Conservation (phyloP, 2,797 vertebrate genomes). For the Scomberomorus guttatus region DNA sequence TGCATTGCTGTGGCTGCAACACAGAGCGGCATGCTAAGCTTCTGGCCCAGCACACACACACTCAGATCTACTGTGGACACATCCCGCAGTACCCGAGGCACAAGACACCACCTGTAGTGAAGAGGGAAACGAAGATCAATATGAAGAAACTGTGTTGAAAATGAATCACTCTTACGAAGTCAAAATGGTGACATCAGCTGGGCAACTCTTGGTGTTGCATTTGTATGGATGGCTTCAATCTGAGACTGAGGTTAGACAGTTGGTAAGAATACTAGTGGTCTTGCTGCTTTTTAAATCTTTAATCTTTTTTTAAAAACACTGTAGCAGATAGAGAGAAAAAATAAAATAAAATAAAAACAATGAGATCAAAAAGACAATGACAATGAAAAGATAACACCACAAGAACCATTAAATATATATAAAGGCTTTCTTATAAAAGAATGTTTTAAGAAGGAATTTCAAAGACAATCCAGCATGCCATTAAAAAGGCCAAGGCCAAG, state of each 20-base stretch:
- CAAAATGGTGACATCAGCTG: slow-evolving; percentile 19
- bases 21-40: slow-evolving; percentile 91
- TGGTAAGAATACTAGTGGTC: not conserved
- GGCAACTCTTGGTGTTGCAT: not conserved
- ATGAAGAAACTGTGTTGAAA: not conserved
- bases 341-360: too few species aligned
- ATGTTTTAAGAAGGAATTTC: too few species aligned
- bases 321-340: too few species aligned
- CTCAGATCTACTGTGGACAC: slow-evolving; percentile 91
- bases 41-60: slow-evolving; percentile 88
- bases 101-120: slow-evolving; percentile 87
- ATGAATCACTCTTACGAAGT: not conserved
- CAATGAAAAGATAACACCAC: too few species aligned
- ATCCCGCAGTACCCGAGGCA: slow-evolving; percentile 91
- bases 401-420: too few species aligned
- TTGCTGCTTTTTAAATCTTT: too few species aligned
- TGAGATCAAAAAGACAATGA: too few species aligned
- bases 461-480: too few species aligned
- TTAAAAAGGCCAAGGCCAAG: too few species aligned
- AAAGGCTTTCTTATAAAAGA: too few species aligned
- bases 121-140: not conserved
- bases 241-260: not conserved
- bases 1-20: slow-evolving; percentile 94
- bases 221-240: not conserved
- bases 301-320: too few species aligned